phyloP scores from a whole-genome alignment of 2,888 invertebrate species.

The Dryococelus australis region DNA sequence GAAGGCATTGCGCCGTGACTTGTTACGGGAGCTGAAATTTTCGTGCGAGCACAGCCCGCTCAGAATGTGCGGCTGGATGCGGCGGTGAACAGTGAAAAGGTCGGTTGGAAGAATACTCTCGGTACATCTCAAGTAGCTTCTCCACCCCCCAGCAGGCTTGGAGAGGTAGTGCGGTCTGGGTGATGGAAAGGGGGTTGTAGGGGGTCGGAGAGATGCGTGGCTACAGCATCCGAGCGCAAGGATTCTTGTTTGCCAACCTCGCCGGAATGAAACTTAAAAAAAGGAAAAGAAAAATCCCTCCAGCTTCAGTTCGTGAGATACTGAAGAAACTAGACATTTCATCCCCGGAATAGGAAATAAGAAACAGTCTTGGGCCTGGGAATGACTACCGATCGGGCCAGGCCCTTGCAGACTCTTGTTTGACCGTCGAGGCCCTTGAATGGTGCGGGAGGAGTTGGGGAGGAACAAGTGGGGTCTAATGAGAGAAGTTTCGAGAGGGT shows the following conservation, averaged over 20 bases:
- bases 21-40: too few species aligned
- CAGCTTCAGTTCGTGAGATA: background rate
- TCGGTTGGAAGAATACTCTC: background rate
- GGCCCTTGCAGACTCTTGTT: background rate
- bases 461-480: slow-evolving; percentile 41
- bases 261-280: background rate
- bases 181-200: background rate
- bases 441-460: background rate
- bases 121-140: background rate
- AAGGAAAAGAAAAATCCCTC: background rate
- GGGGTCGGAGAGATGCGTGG: background rate
- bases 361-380: background rate
- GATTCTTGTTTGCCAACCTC: slow-evolving; percentile 8
- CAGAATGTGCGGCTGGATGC: too few species aligned
- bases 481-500: slow-evolving; percentile 37
- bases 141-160: background rate
- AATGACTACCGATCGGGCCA: background rate
- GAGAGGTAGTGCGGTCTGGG: too few species aligned
- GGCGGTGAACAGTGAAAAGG: too few species aligned
- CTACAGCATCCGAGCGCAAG: background rate
- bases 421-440: background rate
- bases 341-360: slow-evolving; percentile 16
- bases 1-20: background rate
- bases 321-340: background rate
- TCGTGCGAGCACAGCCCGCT: too few species aligned